phyloP scores from a whole-genome alignment of 2,888 invertebrate species.

The Punctoribates punctum region DNA sequence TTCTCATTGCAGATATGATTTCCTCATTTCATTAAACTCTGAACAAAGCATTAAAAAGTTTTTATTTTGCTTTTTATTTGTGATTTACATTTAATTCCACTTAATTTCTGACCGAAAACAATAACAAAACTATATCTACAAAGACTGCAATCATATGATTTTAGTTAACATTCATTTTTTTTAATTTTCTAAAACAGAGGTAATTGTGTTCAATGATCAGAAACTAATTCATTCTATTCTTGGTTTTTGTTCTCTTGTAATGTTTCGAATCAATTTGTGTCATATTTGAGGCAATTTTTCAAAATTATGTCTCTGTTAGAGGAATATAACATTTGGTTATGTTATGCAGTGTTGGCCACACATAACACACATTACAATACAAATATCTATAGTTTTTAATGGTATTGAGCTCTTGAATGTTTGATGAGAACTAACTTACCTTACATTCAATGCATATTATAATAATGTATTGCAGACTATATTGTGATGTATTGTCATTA shows the following conservation, averaged over 20 bases:
- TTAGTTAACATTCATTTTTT: too few species aligned
- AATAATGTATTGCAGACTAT: not conserved
- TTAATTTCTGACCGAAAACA: not conserved
- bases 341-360: constrained; percentile 15
- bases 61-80: not conserved
- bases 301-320: constrained; percentile 15
- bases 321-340: constrained; percentile 1
- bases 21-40: not conserved
- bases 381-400: constrained; percentile 5
- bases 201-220: not conserved
- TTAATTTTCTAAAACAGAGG: too few species aligned
- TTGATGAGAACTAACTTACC: constrained; percentile 22
- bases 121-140: not conserved
- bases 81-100: not conserved
- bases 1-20: not conserved
- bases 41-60: not conserved
- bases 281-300: constrained; percentile 12
- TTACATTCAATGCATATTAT: not conserved
- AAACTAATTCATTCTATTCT: not conserved
- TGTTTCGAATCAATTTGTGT: not conserved
- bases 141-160: too few species aligned
- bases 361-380: too few species aligned
- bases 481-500: constrained; percentile 20
- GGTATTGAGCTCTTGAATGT: constrained; percentile 25
- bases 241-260: not conserved